Base-by-base conservation (phyloP, 2,113 vertebrate genomes). In the Charadrius vociferus region DNA sequence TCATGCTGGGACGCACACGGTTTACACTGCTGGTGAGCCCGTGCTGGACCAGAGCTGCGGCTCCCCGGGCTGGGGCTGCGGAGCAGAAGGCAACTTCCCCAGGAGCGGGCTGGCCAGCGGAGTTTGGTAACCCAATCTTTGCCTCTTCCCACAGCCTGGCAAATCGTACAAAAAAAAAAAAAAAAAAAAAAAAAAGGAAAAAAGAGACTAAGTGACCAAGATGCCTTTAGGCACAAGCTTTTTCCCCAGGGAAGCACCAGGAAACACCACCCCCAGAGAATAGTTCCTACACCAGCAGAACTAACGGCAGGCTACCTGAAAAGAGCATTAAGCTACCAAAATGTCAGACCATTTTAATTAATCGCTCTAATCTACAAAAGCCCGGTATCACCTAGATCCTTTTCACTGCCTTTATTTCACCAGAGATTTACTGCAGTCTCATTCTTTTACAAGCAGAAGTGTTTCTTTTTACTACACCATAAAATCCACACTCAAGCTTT, bases 401-500 rank as follows among this genome's bases (percentile, higher is more conserved):
- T 80, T 32, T 23, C 58, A 19, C 18, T n/a, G 74, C 21, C 83
- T 74, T 84, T 14, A 23, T 50, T 75, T 84, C 62, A 66, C 62
- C 72, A 61, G 29, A 81, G 52, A 45, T 88, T 91, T 91, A 81
- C 49, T 43, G 43, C 78, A 74, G 56, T 10, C 55, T 83, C 27
- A 4, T 81, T 67, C 86, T 86, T 84, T 70, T 37, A 87, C 73
- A 65, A 75, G 67, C 73, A 88, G 21, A 82, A 95, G 18, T 24
- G n/a, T 91, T 93, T 49, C 63, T 77, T 81, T 88, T 93, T 91
- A 88, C 58, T 59, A 47, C 73, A 19, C 83, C 49, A 66, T 95
- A 95, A 93, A 95, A 95, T 84, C 94, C 70, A 75, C 91, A 81
- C 83, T 93, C 68, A 21, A 52, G 27, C 52, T 95, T 93, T 88